Percentiles rank a stretch among this genome's conserved stretches.
phyloP scores from a whole-genome alignment of 2,113 vertebrate species.

The Benthochromis sp. region DNA sequence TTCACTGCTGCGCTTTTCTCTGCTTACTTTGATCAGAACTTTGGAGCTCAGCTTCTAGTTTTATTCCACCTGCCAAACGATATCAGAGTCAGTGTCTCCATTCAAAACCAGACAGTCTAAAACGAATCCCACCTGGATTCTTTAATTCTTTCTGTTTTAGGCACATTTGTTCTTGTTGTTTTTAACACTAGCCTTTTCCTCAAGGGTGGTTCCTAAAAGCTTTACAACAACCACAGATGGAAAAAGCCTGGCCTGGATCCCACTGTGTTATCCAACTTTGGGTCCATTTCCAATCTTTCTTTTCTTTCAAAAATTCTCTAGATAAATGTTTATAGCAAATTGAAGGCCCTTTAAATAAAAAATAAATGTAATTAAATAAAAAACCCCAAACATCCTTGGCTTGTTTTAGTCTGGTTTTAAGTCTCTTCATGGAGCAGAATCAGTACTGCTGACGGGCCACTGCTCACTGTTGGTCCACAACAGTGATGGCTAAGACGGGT shows the following conservation, averaged over 20 bases:
- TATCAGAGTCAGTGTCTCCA: neutral
- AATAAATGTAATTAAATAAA: neutral
- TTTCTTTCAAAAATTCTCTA: neutral
- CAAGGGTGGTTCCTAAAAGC: neutral
- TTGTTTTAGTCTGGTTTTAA: neutral
- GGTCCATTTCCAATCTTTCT: neutral
- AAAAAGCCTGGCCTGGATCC: neutral
- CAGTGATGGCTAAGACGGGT: neutral
- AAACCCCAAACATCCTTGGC: fast-evolving
- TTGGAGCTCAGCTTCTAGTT: neutral
- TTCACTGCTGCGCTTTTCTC: neutral
- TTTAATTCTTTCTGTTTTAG: neutral
- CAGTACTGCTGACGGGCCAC: neutral
- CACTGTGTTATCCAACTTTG: neutral
- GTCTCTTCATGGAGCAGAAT: neutral
- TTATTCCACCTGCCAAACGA: neutral
- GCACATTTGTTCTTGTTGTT: neutral
- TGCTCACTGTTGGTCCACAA: neutral
- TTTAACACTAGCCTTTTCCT: neutral
- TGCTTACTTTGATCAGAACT: neutral
- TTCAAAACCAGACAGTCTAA: neutral
- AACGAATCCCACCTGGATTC: neutral
- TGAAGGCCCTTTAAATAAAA: neutral
- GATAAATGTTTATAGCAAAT: neutral
- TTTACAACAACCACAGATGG: neutral